These are phyloP conservation scores for Patiria miniata DNA, from an alignment of 35 echinoderm and acorn worm genomes.

Conservation along the genomic window DNA sequence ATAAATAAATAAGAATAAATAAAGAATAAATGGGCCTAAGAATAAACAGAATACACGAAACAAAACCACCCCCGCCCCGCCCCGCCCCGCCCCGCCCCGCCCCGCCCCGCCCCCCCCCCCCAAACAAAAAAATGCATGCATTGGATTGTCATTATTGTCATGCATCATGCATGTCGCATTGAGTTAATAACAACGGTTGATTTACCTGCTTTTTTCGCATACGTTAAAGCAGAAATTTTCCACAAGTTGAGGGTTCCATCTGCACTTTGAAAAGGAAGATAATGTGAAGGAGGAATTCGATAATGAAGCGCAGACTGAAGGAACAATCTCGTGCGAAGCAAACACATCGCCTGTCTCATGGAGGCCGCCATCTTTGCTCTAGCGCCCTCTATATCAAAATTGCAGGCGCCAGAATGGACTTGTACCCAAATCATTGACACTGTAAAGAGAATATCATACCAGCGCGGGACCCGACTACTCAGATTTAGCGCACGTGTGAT, in stretches of 20 bases:
- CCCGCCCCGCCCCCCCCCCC: neutral
- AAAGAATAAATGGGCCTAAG: no score
- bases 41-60: no score
- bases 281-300: neutral
- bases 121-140: neutral
- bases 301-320: neutral
- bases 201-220: constrained; percentile 9
- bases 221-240: neutral
- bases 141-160: neutral
- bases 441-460: no score
- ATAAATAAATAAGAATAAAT: no score
- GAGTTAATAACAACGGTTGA: neutral
- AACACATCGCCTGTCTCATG: neutral
- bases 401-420: neutral
- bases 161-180: no score
- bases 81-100: no score
- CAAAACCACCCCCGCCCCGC: no score
- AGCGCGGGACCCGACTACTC: no score
- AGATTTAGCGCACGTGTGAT: no score
- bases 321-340: neutral
- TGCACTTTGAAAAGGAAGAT: constrained; percentile 3
- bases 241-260: neutral
- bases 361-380: neutral
- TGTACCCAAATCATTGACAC: neutral
- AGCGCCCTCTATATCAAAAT: neutral